Conservation (phyloP, 2,888 invertebrate genomes). For the Ligdia adustata region DNA sequence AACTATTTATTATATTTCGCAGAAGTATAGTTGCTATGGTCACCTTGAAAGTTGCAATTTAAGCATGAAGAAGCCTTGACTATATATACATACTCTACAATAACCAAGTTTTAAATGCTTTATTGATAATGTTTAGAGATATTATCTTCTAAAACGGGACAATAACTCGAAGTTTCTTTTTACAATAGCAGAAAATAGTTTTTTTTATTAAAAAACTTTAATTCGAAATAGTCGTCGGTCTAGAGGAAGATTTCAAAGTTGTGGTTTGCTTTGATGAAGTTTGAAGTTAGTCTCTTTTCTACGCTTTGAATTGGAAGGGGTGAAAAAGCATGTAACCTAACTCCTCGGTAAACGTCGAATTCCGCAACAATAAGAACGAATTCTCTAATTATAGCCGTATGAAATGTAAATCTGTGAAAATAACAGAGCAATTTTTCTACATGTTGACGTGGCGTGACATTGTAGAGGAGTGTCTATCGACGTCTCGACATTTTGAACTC, state of each 20-base stretch:
- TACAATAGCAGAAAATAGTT: background rate
- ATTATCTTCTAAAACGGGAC: background rate
- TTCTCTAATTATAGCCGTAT: conserved; percentile 79
- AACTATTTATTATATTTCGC: background rate
- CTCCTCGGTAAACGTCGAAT: conserved; percentile 65
- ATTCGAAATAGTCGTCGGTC: conserved; percentile 44
- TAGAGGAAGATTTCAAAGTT: conserved; percentile 44
- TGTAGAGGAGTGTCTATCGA: conserved; percentile 58
- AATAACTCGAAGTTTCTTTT: background rate
- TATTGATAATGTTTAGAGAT: background rate
- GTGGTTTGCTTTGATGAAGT: conserved; percentile 18
- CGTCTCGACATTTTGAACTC: conserved; percentile 46
- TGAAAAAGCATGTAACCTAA: conserved; percentile 56
- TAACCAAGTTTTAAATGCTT: background rate
- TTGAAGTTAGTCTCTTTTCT: conserved; percentile 20
- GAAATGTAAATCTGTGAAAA: conserved; percentile 81
- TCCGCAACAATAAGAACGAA: conserved; percentile 73
- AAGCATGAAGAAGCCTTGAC: conserved; percentile 17
- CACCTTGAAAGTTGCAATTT: conserved; percentile 16
- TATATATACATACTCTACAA: background rate
- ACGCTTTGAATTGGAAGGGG: conserved; percentile 18
- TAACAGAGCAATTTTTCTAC: conserved; percentile 76
- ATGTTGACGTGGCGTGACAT: conserved; percentile 83
- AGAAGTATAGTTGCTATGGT: conserved; percentile 3
- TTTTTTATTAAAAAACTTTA: too few relatives aligned